Evolutionary conservation across 1,140 invertebrate genomes (phyloP).

Genomic region (Amphibalanus amphitrite): DNA sequence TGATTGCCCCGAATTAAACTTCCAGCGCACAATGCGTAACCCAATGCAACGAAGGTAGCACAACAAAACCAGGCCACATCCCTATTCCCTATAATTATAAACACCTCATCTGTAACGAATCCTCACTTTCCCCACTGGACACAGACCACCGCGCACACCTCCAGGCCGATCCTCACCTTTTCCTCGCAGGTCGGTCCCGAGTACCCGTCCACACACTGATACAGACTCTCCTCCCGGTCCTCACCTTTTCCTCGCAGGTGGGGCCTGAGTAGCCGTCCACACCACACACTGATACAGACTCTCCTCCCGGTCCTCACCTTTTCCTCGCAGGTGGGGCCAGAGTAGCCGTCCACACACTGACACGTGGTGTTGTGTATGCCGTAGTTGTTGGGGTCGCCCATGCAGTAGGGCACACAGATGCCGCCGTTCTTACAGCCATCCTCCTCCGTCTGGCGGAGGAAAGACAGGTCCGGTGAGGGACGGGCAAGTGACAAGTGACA

Average conservation of each 20-base stretch:
- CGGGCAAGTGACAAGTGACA: neutral
- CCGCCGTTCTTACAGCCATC: slow-evolving; percentile 19
- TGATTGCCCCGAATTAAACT: too few relatives aligned
- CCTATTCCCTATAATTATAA: too few relatives aligned
- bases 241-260: neutral
- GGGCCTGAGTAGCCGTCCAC: neutral
- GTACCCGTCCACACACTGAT: too few relatives aligned
- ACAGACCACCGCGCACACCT: too few relatives aligned
- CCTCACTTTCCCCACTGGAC: too few relatives aligned
- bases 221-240: too few relatives aligned
- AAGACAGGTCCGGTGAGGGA: neutral
- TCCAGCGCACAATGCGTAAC: too few relatives aligned
- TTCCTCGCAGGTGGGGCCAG: slow-evolving; percentile 3
- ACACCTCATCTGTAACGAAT: too few relatives aligned
- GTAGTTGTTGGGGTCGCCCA: slow-evolving; percentile 12
- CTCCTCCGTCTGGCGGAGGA: slow-evolving; percentile 2
- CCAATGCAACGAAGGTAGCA: too few relatives aligned
- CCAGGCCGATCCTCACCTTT: neutral
- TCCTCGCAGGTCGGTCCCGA: neutral
- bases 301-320: neutral
- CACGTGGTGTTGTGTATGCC: neutral
- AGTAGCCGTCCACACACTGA: neutral
- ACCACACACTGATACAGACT: neutral
- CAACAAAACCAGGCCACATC: too few relatives aligned
- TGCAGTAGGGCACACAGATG: slow-evolving; percentile 18